Evolutionary conservation across 2,888 invertebrate species (phyloP).

Genomic region (Amitus sp.): DNA sequence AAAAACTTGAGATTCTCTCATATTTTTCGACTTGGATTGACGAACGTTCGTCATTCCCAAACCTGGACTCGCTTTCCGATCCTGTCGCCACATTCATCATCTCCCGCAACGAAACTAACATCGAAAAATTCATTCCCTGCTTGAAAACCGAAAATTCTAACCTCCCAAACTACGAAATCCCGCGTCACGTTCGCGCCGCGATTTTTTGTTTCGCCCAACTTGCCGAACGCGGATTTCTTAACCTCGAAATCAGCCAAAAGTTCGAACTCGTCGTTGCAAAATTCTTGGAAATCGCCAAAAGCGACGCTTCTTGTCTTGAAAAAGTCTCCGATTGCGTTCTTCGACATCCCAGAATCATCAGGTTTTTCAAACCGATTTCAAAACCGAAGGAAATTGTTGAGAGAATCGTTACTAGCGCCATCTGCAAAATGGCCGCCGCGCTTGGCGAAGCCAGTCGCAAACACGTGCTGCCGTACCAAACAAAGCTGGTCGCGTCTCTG

Average conservation of each 20-base stretch:
- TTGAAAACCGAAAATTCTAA: not conserved
- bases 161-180: conserved; percentile 43
- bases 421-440: conserved; percentile 48
- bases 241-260: conserved; percentile 42
- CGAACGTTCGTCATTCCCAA: conserved; percentile 9
- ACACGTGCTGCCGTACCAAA: conserved; percentile 61
- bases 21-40: conserved; percentile 69
- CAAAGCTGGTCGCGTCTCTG: conserved; percentile 69
- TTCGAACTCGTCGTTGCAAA: conserved; percentile 45
- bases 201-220: conserved; percentile 58
- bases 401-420: conserved; percentile 54
- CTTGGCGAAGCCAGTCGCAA: conserved; percentile 24
- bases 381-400: conserved; percentile 46
- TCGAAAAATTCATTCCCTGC: not conserved
- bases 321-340: conserved; percentile 59
- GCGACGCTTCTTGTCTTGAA: conserved; percentile 27
- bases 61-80: not conserved
- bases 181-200: conserved; percentile 45
- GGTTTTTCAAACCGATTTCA: conserved; percentile 60
- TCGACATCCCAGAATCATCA: conserved; percentile 62
- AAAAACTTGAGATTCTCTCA: conserved; percentile 59
- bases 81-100: conserved; percentile 16
- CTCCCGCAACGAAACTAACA: conserved; percentile 1
- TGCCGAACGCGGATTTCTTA: conserved; percentile 40
- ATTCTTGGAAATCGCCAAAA: conserved; percentile 49